Evolutionary conservation across 1,140 invertebrate species (phyloP).

Genomic region (Galleria mellonella): DNA sequence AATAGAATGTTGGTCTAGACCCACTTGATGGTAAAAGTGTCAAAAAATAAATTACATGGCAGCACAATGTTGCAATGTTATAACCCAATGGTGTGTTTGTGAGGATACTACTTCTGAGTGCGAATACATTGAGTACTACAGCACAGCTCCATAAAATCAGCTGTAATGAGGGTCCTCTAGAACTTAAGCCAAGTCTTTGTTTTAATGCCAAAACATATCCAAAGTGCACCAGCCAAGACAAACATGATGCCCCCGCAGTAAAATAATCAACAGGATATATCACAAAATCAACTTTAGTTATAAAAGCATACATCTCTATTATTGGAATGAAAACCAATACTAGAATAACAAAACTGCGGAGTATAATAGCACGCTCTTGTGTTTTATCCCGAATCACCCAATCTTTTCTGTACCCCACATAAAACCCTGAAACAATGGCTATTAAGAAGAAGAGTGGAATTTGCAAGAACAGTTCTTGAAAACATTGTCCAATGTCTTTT

Average conservation of each 20-base stretch:
- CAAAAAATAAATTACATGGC: slow-evolving; percentile 76
- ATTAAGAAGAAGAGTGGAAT: slow-evolving; percentile 82
- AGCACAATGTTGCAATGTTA: slow-evolving; percentile 71
- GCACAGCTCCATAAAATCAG: slow-evolving; percentile 79
- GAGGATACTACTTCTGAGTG: slow-evolving; percentile 69
- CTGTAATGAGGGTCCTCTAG: slow-evolving; percentile 81
- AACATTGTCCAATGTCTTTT: slow-evolving; percentile 86
- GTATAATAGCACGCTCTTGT: slow-evolving; percentile 77
- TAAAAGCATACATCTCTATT: slow-evolving; percentile 77
- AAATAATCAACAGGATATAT: slow-evolving; percentile 81
- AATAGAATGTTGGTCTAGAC: slow-evolving; percentile 67
- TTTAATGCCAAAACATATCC: slow-evolving; percentile 82
- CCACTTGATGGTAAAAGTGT: slow-evolving; percentile 77
- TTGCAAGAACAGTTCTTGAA: slow-evolving; percentile 84
- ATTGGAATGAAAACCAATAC: slow-evolving; percentile 79
- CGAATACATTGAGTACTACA: slow-evolving; percentile 77
- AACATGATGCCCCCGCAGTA: slow-evolving; percentile 77
- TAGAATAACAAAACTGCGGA: slow-evolving; percentile 78
- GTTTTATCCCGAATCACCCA: slow-evolving; percentile 74
- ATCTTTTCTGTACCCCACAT: slow-evolving; percentile 79
- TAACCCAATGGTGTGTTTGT: slow-evolving; percentile 52
- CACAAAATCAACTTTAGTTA: slow-evolving; percentile 59
- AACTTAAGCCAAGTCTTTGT: slow-evolving; percentile 77
- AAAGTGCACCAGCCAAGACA: slow-evolving; percentile 88
- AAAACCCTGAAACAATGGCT: slow-evolving; percentile 83